Evolutionary conservation across 2,888 invertebrate species (phyloP).

Genomic region (Folsomia candida): DNA sequence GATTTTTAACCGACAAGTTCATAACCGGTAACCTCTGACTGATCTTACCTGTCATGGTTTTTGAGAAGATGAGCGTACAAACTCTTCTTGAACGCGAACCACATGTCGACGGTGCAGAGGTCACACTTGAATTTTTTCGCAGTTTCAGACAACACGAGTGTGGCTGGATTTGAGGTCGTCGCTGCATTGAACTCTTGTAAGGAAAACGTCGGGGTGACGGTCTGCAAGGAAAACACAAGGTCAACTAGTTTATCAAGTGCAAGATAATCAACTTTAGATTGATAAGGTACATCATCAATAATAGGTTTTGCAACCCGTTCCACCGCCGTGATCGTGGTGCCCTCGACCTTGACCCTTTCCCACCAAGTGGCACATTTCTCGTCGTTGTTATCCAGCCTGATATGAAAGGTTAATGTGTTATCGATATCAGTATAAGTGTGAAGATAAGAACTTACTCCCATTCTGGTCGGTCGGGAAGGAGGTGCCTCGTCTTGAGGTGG

Average conservation of each 20-base stretch:
- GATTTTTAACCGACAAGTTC: too few species aligned
- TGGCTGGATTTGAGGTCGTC: not conserved
- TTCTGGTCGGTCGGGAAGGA: not conserved
- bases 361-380: not conserved
- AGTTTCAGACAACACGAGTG: not conserved
- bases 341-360: not conserved
- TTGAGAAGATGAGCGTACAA: conserved; percentile 1
- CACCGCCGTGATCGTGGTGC: not conserved
- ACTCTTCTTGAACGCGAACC: not conserved
- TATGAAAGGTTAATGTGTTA: too few species aligned
- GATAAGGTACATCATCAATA: too few species aligned
- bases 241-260: too few species aligned
- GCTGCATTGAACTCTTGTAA: not conserved
- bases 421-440: not conserved
- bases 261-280: too few species aligned
- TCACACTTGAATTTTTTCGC: not conserved
- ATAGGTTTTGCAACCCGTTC: too few species aligned
- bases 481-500: not conserved
- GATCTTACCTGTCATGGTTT: not conserved
- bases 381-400: not conserved
- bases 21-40: too few species aligned
- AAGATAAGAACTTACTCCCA: conserved; percentile 3
- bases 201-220: not conserved
- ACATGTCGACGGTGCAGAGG: not conserved
- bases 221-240: too few species aligned